Evolutionary conservation across 2,888 invertebrate species (phyloP).

Genomic region (Stratiomys singularior): DNA sequence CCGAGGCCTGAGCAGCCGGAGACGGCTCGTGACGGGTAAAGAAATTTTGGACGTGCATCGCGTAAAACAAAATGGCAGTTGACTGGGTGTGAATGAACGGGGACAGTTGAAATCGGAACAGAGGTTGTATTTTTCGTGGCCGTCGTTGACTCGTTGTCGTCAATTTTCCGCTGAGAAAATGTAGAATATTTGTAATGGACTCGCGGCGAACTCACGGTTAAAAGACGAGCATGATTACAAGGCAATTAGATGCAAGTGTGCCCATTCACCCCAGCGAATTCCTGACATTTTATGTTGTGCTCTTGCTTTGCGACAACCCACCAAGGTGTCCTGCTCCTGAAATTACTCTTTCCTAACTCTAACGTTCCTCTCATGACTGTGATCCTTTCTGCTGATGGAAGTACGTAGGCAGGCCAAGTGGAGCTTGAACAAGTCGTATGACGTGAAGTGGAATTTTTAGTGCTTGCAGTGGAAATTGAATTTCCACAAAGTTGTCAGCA

Average conservation of each 20-base stretch:
- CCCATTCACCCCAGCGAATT: not conserved
- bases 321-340: not conserved
- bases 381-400: not conserved
- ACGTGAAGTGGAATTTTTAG: constrained; percentile 38
- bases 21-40: constrained; percentile 65
- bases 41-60: constrained; percentile 61
- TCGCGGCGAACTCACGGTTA: not conserved
- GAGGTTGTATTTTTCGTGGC: constrained; percentile 44
- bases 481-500: constrained; percentile 53
- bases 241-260: not conserved
- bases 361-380: not conserved
- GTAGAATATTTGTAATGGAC: constrained; percentile 3
- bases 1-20: constrained; percentile 28
- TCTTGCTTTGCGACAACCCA: not conserved
- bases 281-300: not conserved
- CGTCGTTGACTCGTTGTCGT: constrained; percentile 44
- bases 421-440: constrained; percentile 19
- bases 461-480: constrained; percentile 45
- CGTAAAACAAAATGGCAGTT: constrained; percentile 64
- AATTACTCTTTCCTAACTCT: not conserved
- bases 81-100: constrained; percentile 56
- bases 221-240: not conserved
- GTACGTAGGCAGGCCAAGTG: not conserved
- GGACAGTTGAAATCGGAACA: constrained; percentile 41
- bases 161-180: constrained; percentile 24